Percentiles rank a stretch among this genome's conserved stretches.
Conservation (phyloP, 2,888 invertebrate genomes). For the Drepanosiphum platanoidis region DNA sequence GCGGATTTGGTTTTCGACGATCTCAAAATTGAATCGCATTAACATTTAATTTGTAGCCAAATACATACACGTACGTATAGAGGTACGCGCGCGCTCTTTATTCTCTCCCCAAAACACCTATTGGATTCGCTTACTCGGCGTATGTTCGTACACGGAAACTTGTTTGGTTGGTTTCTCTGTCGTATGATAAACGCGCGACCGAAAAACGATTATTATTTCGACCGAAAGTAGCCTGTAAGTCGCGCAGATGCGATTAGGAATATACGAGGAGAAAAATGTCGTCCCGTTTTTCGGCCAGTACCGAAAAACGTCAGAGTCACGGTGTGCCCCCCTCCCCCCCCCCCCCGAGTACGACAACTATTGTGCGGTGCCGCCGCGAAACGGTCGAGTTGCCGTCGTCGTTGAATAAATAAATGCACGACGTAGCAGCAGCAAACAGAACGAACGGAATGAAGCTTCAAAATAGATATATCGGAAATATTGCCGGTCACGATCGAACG, state of each 20-base stretch:
- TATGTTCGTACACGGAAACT: background rate
- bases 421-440: slow-evolving; percentile 12
- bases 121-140: slow-evolving; percentile 17
- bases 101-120: background rate
- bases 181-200: background rate
- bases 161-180: slow-evolving; percentile 27
- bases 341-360: background rate
- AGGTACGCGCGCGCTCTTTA: background rate
- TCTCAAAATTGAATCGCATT: background rate
- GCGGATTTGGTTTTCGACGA: background rate
- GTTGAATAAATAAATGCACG: slow-evolving; percentile 14
- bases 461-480: slow-evolving; percentile 23
- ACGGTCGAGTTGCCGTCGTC: background rate
- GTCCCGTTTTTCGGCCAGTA: background rate
- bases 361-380: background rate
- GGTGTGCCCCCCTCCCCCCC: too few relatives aligned
- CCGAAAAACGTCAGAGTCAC: slow-evolving; percentile 19
- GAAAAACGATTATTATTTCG: slow-evolving; percentile 28
- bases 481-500: background rate
- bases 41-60: background rate
- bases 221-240: background rate
- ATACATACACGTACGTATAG: too few relatives aligned
- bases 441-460: background rate
- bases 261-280: slow-evolving; percentile 13
- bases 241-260: background rate